These are phyloP conservation scores for Megatriorchis doriae DNA, from an alignment of 2,113 vertebrate species.

Conservation along the genomic window DNA sequence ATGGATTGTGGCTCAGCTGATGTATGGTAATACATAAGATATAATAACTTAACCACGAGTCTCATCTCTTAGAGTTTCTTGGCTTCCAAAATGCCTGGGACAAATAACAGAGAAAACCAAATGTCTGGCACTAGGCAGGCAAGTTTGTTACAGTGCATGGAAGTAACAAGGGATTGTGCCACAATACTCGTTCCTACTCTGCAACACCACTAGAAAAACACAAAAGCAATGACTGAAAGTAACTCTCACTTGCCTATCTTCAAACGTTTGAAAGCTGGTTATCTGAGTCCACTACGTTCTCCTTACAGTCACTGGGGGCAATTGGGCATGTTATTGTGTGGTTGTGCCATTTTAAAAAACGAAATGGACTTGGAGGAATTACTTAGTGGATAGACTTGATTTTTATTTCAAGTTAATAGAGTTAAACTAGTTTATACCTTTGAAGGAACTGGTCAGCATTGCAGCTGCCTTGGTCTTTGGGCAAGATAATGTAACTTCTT, in stretches of 20 bases:
- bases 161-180: background rate
- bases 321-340: too few relatives aligned
- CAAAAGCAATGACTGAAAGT: background rate
- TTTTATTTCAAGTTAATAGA: background rate
- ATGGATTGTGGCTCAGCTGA: background rate
- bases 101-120: background rate
- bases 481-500: background rate
- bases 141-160: background rate
- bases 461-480: background rate
- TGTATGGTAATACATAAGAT: background rate
- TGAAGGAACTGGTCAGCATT: background rate
- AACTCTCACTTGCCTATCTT: background rate
- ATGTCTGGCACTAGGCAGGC: accelerated
- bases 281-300: background rate
- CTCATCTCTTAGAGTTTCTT: background rate
- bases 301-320: background rate
- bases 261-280: background rate
- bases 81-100: background rate
- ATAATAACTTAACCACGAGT: background rate
- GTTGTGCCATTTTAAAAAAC: background rate
- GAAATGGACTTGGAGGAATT: background rate
- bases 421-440: background rate
- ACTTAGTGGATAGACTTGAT: background rate
- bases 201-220: background rate
- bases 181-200: background rate